Percentiles rank a stretch among this genome's conserved stretches.
Conservation (phyloP, 2,797 vertebrate species). For the Oceanodroma leucorhoa region DNA sequence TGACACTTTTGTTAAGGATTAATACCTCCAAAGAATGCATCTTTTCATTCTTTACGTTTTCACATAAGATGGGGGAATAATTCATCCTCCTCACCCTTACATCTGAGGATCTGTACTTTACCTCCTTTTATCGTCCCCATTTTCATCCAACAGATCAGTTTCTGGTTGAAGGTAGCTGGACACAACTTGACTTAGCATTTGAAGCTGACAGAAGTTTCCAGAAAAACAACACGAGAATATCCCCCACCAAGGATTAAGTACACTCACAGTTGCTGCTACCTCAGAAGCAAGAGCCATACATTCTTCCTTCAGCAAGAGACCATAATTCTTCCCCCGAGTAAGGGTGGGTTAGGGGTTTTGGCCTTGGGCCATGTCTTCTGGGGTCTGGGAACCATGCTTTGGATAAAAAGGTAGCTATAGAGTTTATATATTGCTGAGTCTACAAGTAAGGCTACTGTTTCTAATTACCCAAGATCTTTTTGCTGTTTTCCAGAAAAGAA, state of each 20-base stretch:
- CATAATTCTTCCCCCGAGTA: not conserved
- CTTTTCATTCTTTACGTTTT: not conserved
- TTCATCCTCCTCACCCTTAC: not conserved
- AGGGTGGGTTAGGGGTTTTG: not conserved
- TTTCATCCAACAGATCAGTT: not conserved
- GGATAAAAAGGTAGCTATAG: not conserved
- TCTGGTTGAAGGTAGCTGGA: not conserved
- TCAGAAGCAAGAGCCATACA: not conserved
- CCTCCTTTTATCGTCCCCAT: not conserved
- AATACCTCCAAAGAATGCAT: not conserved
- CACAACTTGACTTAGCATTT: not conserved
- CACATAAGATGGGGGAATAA: not conserved
- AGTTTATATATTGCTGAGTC: slow-evolving; percentile 28
- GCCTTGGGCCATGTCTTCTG: not conserved
- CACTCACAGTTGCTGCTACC: not conserved
- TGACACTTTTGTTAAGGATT: not conserved
- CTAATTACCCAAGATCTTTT: not conserved
- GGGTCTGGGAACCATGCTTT: not conserved
- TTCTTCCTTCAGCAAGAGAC: not conserved
- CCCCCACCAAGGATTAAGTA: not conserved
- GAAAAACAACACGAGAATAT: not conserved
- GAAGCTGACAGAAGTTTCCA: not conserved
- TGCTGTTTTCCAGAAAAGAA: slow-evolving; percentile 19
- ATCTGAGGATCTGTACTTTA: not conserved
- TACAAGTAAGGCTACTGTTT: slow-evolving; percentile 31